Evolutionary conservation across 2,888 invertebrate genomes (phyloP).

Genomic region (Odontocolon sp.): DNA sequence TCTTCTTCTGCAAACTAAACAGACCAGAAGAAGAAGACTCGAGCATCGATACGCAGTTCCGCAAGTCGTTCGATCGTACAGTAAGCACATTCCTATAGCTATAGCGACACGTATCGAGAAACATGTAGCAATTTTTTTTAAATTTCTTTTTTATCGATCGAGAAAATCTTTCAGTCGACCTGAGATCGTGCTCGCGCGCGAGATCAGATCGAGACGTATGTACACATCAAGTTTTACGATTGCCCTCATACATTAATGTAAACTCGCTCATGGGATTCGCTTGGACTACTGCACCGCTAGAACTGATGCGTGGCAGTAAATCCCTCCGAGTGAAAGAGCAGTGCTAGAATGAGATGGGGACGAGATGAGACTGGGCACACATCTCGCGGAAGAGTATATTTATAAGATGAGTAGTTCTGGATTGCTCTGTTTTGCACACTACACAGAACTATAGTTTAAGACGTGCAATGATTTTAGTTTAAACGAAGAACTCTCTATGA

Average conservation of each 20-base stretch:
- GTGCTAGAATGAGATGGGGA: conserved; percentile 40
- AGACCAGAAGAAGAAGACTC: too few relatives aligned
- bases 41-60: conserved; percentile 27
- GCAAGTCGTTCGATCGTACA: conserved; percentile 3
- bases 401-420: conserved; percentile 14
- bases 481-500: too few relatives aligned
- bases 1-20: neutral
- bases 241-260: conserved; percentile 80
- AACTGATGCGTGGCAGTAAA: conserved; percentile 14
- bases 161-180: conserved; percentile 70
- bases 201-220: conserved; percentile 77
- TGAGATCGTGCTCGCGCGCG: conserved; percentile 51
- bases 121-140: conserved; percentile 64
- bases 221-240: conserved; percentile 80
- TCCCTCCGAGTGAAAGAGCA: conserved; percentile 36
- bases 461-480: too few relatives aligned
- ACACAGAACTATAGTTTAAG: too few relatives aligned
- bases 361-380: conserved; percentile 14
- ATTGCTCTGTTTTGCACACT: too few relatives aligned
- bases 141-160: conserved; percentile 54
- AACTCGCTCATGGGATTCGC: conserved; percentile 67
- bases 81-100: neutral
- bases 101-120: conserved; percentile 40
- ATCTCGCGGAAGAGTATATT: conserved; percentile 38
- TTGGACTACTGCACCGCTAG: conserved; percentile 27